Conservation (phyloP, 2,888 invertebrate genomes). For the Metellina segmentata region DNA sequence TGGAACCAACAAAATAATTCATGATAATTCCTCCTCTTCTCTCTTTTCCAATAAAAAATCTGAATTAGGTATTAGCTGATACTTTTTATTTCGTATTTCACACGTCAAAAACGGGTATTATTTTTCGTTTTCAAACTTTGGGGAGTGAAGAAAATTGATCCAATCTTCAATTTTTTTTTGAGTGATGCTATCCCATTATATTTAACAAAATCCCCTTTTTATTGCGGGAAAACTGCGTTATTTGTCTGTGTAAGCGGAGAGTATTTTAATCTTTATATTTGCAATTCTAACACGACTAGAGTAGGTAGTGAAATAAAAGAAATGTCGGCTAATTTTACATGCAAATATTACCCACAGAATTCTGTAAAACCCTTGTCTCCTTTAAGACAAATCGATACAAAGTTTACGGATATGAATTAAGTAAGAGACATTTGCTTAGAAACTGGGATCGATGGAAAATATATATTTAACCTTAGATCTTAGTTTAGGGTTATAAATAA, state of each 20-base stretch:
- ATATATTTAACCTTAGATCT: no score
- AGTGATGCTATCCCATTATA: background rate
- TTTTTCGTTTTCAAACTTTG: slow-evolving; percentile 5
- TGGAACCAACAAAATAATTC: slow-evolving; percentile 11
- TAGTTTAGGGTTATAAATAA: no score
- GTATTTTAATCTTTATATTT: background rate
- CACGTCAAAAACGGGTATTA: slow-evolving; percentile 3
- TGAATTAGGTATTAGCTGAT: slow-evolving; percentile 21
- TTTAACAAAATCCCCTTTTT: background rate
- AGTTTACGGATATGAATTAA: no score
- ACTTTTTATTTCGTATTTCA: slow-evolving; percentile 14
- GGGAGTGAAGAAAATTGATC: slow-evolving; percentile 26
- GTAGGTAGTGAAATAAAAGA: background rate
- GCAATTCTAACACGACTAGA: background rate
- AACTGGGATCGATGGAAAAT: no score
- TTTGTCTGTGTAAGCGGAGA: background rate
- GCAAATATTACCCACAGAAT: background rate
- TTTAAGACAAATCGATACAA: no score
- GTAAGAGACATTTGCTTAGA: no score
- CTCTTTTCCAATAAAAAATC: slow-evolving; percentile 11
- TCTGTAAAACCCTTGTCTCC: background rate
- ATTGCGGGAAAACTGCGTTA: background rate
- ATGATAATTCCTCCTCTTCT: background rate
- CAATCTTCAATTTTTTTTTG: background rate
- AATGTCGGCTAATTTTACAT: background rate